These are phyloP conservation scores for Halocaridina rubra DNA, from an alignment of 2,888 invertebrate genomes.

Conservation along the genomic window DNA sequence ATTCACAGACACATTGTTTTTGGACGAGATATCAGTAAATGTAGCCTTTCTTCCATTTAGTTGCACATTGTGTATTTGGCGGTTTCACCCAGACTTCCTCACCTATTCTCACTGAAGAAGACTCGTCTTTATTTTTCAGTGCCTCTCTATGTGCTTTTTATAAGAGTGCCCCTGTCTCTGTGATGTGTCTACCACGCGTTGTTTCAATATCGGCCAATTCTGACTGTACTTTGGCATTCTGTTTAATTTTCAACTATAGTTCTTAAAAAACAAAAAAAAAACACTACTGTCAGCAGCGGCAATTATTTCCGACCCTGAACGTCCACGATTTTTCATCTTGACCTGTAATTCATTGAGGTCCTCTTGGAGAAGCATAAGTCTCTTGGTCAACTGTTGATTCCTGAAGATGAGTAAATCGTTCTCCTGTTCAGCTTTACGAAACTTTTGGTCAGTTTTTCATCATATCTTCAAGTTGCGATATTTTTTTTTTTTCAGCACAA, in stretches of 20 bases:
- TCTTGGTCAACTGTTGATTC: slow-evolving; percentile 91
- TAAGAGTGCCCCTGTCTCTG: slow-evolving; percentile 30
- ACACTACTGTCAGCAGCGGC: no score
- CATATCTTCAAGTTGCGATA: no score
- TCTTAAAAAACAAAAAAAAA: no score
- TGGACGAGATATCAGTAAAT: no score
- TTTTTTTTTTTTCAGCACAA: no score
- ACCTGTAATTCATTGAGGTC: slow-evolving; percentile 77
- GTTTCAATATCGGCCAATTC: slow-evolving; percentile 49
- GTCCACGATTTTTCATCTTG: no score
- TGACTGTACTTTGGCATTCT: slow-evolving; percentile 58
- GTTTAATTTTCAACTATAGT: slow-evolving; percentile 57
- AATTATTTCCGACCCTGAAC: no score
- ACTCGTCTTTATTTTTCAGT: slow-evolving; percentile 37
- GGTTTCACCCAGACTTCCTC: no score
- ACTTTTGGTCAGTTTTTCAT: slow-evolving; percentile 84
- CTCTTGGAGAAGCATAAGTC: slow-evolving; percentile 91
- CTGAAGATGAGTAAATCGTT: slow-evolving; percentile 92
- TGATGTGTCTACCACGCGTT: neutral
- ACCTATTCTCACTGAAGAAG: no score
- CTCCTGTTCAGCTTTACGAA: slow-evolving; percentile 89
- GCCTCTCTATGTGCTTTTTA: slow-evolving; percentile 17
- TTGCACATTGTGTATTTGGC: no score
- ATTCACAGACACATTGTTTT: no score
- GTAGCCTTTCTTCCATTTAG: no score